A percentile compares a stretch with the other conserved stretches of the same genome.
Conservation (phyloP, 1,140 invertebrate species). For the Halictus rubicundus region DNA sequence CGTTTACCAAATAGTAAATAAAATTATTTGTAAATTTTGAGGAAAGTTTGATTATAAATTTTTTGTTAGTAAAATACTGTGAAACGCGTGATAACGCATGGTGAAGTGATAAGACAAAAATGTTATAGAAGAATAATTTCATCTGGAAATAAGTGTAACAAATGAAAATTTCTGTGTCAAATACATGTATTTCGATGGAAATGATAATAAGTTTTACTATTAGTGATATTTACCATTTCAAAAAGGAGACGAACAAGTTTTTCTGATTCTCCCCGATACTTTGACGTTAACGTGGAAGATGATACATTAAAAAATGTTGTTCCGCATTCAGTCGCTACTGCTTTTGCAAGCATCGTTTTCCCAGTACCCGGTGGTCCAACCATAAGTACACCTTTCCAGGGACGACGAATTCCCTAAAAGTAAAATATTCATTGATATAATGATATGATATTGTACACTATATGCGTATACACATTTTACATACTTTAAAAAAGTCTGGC, state of each 20-base stretch:
- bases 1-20: no score
- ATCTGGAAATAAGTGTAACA: not conserved
- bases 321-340: slow-evolving; percentile 99
- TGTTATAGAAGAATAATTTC: slow-evolving; percentile 1
- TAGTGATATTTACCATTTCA: slow-evolving; percentile 93
- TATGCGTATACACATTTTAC: slow-evolving; percentile 83
- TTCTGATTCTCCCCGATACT: slow-evolving; percentile 99
- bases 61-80: no score
- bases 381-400: slow-evolving; percentile 98
- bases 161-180: no score
- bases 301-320: slow-evolving; percentile 99
- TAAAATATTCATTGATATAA: slow-evolving; percentile 28
- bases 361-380: slow-evolving; percentile 98
- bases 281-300: slow-evolving; percentile 97
- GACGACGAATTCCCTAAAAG: slow-evolving; percentile 91
- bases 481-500: slow-evolving; percentile 98
- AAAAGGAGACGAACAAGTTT: slow-evolving; percentile 98
- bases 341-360: slow-evolving; percentile 99
- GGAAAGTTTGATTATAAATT: no score
- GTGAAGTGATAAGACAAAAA: not conserved
- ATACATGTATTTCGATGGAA: not conserved
- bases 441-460: not conserved
- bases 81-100: no score
- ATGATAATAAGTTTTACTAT: not conserved
- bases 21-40: no score